Percentiles rank a stretch among this genome's conserved stretches.
Evolutionary conservation across 2,797 vertebrate genomes (phyloP).

Genomic region (Enteromius anoplus): DNA sequence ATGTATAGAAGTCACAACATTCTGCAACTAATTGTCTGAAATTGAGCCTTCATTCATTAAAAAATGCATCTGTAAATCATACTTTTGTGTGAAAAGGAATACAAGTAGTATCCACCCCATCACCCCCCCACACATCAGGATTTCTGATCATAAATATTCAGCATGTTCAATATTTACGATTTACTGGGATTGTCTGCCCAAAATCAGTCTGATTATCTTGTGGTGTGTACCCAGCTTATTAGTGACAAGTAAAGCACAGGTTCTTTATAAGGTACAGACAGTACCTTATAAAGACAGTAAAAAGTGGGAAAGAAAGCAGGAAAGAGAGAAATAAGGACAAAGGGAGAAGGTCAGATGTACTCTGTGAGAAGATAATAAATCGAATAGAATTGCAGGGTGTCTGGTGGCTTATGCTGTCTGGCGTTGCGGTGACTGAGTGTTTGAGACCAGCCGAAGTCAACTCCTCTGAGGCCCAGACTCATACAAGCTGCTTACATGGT

Average conservation of each 20-base stretch:
- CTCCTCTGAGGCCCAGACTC: neutral
- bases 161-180: no score
- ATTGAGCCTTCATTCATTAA: no score
- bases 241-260: neutral
- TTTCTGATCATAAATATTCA: no score
- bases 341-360: constrained; percentile 32
- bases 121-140: no score
- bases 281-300: constrained; percentile 3
- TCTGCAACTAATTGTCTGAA: no score
- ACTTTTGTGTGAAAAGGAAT: no score
- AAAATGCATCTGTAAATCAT: no score
- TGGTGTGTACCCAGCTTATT: no score
- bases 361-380: constrained; percentile 45
- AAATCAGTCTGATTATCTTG: no score
- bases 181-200: no score
- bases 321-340: constrained; percentile 20
- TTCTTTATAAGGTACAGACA: neutral
- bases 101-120: no score
- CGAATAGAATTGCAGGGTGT: constrained; percentile 34
- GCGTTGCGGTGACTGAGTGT: constrained; percentile 31
- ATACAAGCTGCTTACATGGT: neutral
- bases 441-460: constrained; percentile 25
- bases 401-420: constrained; percentile 41
- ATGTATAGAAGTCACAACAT: no score
- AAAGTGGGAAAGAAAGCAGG: constrained; percentile 1